These are phyloP conservation scores for Sternotherus odoratus DNA, from an alignment of 2,797 vertebrate species.

Conservation along the genomic window DNA sequence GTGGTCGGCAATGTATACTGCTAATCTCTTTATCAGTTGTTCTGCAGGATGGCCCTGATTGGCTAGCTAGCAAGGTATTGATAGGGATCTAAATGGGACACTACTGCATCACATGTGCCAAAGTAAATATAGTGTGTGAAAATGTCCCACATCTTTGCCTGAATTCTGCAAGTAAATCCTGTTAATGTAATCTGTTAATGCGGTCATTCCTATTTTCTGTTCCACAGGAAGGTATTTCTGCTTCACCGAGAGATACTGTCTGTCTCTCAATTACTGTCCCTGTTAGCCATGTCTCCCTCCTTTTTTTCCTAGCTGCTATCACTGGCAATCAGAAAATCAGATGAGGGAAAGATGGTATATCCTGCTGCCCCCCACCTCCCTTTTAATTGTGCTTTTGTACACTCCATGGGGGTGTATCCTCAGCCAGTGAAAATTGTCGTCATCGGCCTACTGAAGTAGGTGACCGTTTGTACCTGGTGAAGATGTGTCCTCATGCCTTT, in stretches of 20 bases:
- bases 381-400: constrained; percentile 47
- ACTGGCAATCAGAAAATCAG: constrained; percentile 27
- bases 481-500: neutral
- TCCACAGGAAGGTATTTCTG: too few relatives aligned
- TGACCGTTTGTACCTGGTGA: neutral
- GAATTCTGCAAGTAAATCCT: neutral
- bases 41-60: neutral
- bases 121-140: neutral
- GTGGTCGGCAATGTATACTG: neutral
- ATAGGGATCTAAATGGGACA: neutral
- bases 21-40: neutral
- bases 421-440: neutral
- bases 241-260: neutral
- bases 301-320: constrained; percentile 31
- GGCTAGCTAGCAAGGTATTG: neutral
- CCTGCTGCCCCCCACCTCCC: neutral
- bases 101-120: neutral
- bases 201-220: neutral
- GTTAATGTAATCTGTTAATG: neutral
- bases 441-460: too few relatives aligned
- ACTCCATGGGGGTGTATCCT: neutral
- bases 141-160: neutral
- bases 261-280: neutral
- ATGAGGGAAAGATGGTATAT: constrained; percentile 38
- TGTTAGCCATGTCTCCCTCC: constrained; percentile 26